Percentiles rank a stretch among this genome's conserved stretches.
Evolutionary conservation across 2,888 invertebrate genomes (phyloP).

Genomic region (Athripsodes cinereus): DNA sequence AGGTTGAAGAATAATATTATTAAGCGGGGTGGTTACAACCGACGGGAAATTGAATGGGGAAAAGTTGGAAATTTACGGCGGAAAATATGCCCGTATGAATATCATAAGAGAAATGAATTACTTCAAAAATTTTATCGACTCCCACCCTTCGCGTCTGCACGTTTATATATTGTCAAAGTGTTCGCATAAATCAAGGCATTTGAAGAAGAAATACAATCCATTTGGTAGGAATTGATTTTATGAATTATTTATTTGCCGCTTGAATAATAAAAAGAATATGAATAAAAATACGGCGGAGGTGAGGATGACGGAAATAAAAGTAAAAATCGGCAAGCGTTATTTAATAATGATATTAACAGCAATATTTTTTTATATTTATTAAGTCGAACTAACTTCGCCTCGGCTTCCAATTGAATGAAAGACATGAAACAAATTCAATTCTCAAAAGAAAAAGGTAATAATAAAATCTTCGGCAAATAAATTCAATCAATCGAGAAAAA

Average conservation of each 20-base stretch:
- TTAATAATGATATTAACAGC: too few relatives aligned
- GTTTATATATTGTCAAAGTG: constrained; percentile 13
- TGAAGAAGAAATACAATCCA: constrained; percentile 9
- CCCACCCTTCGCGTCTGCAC: neutral
- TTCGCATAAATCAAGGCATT: constrained; percentile 8
- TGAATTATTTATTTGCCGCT: constrained; percentile 8
- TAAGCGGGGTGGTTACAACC: constrained; percentile 21
- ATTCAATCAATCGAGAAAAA: too few relatives aligned
- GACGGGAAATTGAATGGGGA: constrained; percentile 9
- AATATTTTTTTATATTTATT: too few relatives aligned
- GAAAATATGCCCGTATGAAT: constrained; percentile 18
- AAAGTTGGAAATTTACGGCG: constrained; percentile 14
- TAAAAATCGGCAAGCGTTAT: too few relatives aligned
- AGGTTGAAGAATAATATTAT: constrained; percentile 24
- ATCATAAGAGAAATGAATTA: constrained; percentile 17
- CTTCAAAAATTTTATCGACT: constrained; percentile 9
- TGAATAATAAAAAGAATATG: too few relatives aligned
- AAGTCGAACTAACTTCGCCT: too few relatives aligned
- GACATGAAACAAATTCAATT: too few relatives aligned
- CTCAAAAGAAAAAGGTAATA: too few relatives aligned
- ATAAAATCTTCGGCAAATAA: too few relatives aligned
- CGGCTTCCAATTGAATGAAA: too few relatives aligned
- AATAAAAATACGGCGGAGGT: too few relatives aligned
- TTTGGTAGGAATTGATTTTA: constrained; percentile 6
- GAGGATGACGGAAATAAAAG: too few relatives aligned